A percentile compares a stretch with the other conserved stretches of the same genome.
phyloP scores from a whole-genome alignment of 1,140 invertebrate species.

The Heliconius eleuchia region DNA sequence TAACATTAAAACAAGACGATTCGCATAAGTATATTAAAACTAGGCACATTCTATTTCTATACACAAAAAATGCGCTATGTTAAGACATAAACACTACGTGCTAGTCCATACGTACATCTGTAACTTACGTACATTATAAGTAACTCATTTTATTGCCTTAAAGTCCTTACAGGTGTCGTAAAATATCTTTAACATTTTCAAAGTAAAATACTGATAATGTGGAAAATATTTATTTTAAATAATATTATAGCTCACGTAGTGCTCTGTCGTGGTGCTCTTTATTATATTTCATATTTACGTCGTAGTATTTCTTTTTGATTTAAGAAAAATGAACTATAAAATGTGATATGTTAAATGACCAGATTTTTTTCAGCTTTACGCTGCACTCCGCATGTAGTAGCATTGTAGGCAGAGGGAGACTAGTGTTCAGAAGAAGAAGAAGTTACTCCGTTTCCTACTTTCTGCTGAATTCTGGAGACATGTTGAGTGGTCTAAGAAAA shows the following conservation, averaged over 20 bases:
- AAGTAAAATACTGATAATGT: background rate
- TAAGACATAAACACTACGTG: background rate
- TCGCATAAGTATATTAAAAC: too few species aligned
- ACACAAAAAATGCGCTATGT: too few species aligned
- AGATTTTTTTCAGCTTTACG: background rate
- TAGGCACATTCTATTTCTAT: too few species aligned
- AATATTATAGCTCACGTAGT: background rate
- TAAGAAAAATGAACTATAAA: too few species aligned
- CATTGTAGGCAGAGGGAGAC: background rate
- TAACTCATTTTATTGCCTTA: background rate
- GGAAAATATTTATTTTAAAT: background rate
- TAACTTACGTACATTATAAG: background rate
- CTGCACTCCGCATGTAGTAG: background rate
- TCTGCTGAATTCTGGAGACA: background rate
- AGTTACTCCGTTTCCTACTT: background rate
- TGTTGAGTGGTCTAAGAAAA: background rate
- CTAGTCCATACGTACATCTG: background rate
- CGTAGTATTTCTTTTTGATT: too few species aligned
- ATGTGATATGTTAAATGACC: too few species aligned
- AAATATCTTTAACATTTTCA: background rate
- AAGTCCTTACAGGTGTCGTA: background rate
- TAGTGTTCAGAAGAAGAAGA: background rate
- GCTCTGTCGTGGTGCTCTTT: background rate
- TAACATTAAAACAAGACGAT: too few species aligned
- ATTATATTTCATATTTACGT: background rate